Evolutionary conservation across 2,113 vertebrate species (phyloP).

Genomic region (Piprites chloris): DNA sequence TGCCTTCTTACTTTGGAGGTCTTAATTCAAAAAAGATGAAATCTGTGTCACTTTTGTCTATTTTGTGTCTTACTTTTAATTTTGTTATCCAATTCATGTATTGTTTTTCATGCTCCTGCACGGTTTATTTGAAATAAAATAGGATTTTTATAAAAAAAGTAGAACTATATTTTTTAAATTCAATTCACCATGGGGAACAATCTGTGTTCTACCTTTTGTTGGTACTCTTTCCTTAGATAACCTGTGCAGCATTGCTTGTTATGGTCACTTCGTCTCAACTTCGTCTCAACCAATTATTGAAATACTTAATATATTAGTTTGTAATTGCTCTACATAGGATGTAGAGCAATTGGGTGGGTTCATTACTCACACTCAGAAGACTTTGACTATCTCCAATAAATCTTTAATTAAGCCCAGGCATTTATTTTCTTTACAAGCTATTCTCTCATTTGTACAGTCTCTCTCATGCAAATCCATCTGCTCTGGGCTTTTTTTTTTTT

Average conservation of each 20-base stretch:
- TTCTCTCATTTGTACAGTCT: background rate
- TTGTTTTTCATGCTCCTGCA: background rate
- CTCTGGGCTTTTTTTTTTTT: background rate
- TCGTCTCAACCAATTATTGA: background rate
- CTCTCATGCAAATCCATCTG: background rate
- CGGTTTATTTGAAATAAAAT: background rate
- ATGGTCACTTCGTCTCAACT: background rate
- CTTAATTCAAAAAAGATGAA: background rate
- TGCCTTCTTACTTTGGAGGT: background rate
- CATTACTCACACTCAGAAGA: background rate
- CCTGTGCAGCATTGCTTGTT: background rate
- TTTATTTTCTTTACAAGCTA: background rate
- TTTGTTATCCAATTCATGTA: background rate
- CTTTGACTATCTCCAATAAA: background rate
- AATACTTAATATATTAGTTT: background rate
- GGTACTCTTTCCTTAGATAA: background rate
- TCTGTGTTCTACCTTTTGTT: background rate
- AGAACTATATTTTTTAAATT: background rate
- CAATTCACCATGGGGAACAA: background rate
- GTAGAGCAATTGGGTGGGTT: background rate
- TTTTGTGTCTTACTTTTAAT: accelerated
- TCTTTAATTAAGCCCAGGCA: background rate
- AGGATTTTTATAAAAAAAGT: background rate
- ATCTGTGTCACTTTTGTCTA: background rate
- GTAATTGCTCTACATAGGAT: background rate